These are phyloP conservation scores for Chiroxiphia lanceolata DNA, from an alignment of 2,797 vertebrate species.

Conservation along the genomic window DNA sequence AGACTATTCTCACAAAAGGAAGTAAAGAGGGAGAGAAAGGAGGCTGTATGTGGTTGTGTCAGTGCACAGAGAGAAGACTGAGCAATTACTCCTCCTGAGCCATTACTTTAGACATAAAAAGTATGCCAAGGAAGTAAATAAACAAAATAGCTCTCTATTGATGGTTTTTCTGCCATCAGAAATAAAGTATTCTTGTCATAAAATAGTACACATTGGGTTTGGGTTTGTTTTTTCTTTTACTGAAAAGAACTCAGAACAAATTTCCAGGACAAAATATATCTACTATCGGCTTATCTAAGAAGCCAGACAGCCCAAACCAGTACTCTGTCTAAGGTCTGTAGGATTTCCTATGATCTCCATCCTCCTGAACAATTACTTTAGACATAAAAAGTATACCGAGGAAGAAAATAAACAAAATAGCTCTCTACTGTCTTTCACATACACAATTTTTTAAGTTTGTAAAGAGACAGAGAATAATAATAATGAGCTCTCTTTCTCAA, in stretches of 20 bases:
- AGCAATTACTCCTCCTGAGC: background rate
- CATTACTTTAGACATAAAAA: too few species aligned
- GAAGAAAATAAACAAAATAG: background rate
- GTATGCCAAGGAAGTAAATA: too few species aligned
- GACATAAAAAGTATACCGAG: background rate
- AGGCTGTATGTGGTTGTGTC: background rate
- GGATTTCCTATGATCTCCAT: background rate
- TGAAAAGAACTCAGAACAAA: background rate
- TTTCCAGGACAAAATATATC: background rate
- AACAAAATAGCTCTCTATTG: too few species aligned
- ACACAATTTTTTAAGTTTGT: background rate
- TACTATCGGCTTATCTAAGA: background rate
- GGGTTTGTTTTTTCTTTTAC: background rate
- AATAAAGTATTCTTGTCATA: background rate
- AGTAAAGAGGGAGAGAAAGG: background rate
- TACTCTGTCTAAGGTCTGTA: background rate
- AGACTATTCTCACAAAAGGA: background rate
- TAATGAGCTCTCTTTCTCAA: background rate
- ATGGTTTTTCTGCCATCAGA: background rate
- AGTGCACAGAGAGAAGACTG: background rate
- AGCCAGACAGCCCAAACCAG: background rate
- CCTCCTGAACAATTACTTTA: background rate
- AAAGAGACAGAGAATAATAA: background rate
- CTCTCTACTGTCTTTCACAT: background rate
- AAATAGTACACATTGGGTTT: background rate